These are phyloP conservation scores for Scotopteryx bipunctaria DNA, from an alignment of 2,888 invertebrate species.

Conservation along the genomic window DNA sequence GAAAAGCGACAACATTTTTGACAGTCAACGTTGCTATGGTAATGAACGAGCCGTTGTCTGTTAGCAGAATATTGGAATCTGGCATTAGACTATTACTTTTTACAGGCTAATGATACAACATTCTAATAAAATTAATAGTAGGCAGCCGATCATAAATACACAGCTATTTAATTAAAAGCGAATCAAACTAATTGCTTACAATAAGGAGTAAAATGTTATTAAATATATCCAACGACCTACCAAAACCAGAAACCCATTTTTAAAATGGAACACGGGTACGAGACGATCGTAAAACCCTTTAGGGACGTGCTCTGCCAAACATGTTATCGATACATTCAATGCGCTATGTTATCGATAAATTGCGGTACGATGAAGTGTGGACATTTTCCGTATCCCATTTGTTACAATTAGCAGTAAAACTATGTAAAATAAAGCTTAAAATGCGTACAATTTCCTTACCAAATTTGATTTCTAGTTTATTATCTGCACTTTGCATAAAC, in stretches of 20 bases:
- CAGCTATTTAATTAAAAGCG: too few relatives aligned
- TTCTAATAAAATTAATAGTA: too few relatives aligned
- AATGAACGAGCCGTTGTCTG: too few relatives aligned
- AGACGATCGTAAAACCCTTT: slow-evolving; percentile 72
- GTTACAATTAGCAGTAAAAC: background rate
- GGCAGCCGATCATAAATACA: too few relatives aligned
- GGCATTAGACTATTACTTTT: too few relatives aligned
- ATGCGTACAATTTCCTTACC: slow-evolving; percentile 19
- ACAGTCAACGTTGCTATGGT: too few relatives aligned
- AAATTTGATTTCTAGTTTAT: slow-evolving; percentile 31
- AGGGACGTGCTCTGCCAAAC: slow-evolving; percentile 52
- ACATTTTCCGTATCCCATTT: background rate
- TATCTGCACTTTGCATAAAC: slow-evolving; percentile 32
- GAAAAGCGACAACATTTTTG: too few relatives aligned
- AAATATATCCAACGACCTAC: slow-evolving; percentile 70
- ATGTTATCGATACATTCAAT: too few relatives aligned
- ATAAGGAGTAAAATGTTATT: slow-evolving; percentile 7
- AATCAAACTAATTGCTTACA: background rate
- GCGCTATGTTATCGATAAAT: slow-evolving; percentile 31
- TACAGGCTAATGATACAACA: too few relatives aligned
- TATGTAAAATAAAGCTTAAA: slow-evolving; percentile 7
- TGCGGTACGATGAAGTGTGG: background rate
- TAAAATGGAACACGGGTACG: slow-evolving; percentile 73
- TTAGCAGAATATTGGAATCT: too few relatives aligned
- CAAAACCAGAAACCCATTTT: slow-evolving; percentile 73